Evolutionary conservation across 2,113 vertebrate genomes (phyloP), one percentile per base, ranked within the genome.

Genomic region (Ahaetulla prasina): DNA sequence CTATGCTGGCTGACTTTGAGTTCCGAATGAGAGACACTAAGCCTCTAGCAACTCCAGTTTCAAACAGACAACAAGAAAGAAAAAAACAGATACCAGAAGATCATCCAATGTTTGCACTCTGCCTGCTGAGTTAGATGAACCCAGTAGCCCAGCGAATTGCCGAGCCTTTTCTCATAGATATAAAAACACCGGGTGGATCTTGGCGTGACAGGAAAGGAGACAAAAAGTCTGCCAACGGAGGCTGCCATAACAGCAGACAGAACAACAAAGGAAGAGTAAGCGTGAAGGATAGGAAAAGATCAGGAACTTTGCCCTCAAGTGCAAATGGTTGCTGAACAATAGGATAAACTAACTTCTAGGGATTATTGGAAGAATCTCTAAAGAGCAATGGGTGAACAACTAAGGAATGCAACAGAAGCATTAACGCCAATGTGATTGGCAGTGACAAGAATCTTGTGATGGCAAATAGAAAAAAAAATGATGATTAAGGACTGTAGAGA

Each of bases 171-270:
- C 74, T 80, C 88, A 52, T 85, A 89, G n/a, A 63, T 90, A 52
- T 52, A 85, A 89, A 92, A 92, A 57, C 88, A 92, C 88, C 43
- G 85, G 54, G 92, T 89, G 74, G 92, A 85, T 47, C 45, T 12
- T 85, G 92, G 74, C 43, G 47, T 86, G 89, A 86, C 50, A 86
- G 74, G 45, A 92, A 84, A 90, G 54, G 88, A 92, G 92, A 92
- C 88, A 90, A 92, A 89, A 90, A 92, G 88, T 92, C 92, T 92
- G 88, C 55, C 39, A 54, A 86, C 20, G 4, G 80, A 90, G 80
- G 88, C 88, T 92, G 80, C 92, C 92, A 90, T 90, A 90, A 92
- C 92, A 90, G 80, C 92, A 92, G 88, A 90, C 80, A 90, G 54
- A 90, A 90, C 85, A 85, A 92, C 54, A 86, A 85, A 89, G n/a